phyloP scores from a whole-genome alignment of 2,797 vertebrate genomes.

The Micromesistius poutassou region DNA sequence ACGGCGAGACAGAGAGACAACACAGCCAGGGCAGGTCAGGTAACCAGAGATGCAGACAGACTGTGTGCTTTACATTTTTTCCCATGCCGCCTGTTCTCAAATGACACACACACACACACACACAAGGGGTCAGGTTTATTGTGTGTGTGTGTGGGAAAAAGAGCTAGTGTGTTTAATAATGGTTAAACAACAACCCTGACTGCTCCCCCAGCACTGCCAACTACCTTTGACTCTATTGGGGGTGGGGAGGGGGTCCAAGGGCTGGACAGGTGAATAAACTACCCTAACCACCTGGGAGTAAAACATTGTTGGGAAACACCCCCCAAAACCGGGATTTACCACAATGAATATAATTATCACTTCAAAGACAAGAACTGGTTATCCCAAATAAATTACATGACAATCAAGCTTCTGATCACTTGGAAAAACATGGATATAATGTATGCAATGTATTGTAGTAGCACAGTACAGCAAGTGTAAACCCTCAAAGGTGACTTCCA shows the following conservation, averaged over 20 bases:
- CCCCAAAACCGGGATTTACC: background rate
- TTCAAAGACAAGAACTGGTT: background rate
- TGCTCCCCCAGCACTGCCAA: background rate
- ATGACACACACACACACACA: constrained; percentile 10
- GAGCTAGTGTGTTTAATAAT: background rate
- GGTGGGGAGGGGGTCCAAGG: background rate
- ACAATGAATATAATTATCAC: background rate
- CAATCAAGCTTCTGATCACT: background rate
- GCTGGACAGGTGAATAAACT: background rate
- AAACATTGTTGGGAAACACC: background rate
- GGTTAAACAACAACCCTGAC: background rate
- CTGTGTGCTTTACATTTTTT: background rate
- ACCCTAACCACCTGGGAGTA: background rate
- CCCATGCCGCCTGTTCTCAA: background rate
- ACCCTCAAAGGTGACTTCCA: background rate
- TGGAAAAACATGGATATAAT: background rate
- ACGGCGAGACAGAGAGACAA: background rate
- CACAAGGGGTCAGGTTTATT: constrained; percentile 1
- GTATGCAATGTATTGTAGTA: background rate
- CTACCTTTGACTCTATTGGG: background rate
- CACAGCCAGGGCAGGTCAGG: constrained; percentile 4
- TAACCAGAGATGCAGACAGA: background rate
- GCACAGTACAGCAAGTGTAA: background rate
- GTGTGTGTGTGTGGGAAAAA: background rate
- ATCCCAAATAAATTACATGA: background rate